Conservation (phyloP, 2,888 invertebrate genomes). For the Melipona bicolor region DNA sequence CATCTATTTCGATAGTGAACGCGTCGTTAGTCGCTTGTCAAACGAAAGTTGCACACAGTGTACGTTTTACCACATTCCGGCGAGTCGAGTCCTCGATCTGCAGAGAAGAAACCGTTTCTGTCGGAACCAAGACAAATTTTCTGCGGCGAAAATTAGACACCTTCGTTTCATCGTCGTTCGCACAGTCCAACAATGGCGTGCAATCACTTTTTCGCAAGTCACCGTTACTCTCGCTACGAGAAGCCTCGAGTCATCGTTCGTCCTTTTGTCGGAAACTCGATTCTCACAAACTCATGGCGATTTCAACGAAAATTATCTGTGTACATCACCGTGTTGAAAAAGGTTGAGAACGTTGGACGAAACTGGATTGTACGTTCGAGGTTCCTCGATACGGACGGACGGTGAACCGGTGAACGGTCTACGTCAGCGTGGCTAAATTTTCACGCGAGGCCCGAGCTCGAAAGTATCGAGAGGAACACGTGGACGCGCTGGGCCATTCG, state of each 20-base stretch:
- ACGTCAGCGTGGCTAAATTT: conserved; percentile 34
- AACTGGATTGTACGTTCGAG: background rate
- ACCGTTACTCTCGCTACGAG: background rate
- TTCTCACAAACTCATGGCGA: no score
- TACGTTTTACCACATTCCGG: no score
- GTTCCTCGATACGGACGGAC: background rate
- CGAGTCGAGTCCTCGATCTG: background rate
- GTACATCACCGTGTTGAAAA: no score
- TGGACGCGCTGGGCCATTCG: conserved; percentile 40
- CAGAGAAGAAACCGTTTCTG: background rate
- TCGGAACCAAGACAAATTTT: no score
- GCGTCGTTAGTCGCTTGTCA: background rate
- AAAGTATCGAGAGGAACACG: conserved; percentile 44
- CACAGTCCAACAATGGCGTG: background rate
- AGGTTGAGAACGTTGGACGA: background rate
- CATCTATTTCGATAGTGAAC: background rate
- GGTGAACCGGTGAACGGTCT: background rate
- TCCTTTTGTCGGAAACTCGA: no score
- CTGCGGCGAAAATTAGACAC: no score
- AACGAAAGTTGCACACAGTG: background rate
- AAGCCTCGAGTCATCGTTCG: no score
- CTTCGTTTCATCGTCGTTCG: background rate
- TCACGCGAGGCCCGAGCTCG: conserved; percentile 12
- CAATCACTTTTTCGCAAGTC: background rate
- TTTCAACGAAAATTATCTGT: background rate